Conservation (phyloP, 2,113 vertebrate species). For the Smithornis capensis region DNA sequence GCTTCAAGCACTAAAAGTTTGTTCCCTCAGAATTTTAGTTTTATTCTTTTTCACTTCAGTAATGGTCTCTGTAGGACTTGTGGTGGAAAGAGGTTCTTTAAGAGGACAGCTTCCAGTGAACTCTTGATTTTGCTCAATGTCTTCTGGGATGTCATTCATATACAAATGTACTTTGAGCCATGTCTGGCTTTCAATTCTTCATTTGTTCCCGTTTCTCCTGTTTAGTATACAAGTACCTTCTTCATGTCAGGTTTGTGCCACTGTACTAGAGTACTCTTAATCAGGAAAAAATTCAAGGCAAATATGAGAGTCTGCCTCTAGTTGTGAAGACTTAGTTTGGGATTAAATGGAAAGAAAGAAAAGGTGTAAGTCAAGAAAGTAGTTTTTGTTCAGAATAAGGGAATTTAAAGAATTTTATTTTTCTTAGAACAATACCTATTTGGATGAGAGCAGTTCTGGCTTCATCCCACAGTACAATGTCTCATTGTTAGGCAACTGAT, state of each 20-base stretch:
- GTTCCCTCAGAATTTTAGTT: neutral
- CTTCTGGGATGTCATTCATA: neutral
- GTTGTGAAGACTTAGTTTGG: neutral
- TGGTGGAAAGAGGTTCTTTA: neutral
- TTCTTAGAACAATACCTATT: neutral
- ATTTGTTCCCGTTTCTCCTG: neutral
- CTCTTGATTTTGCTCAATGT: neutral
- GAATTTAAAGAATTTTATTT: neutral
- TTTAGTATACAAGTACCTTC: neutral
- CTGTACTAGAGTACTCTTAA: neutral
- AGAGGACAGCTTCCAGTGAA: neutral
- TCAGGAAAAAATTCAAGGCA: neutral
- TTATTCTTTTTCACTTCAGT: neutral
- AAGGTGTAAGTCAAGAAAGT: neutral
- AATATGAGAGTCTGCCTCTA: neutral
- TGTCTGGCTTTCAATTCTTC: neutral
- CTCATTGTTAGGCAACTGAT: neutral
- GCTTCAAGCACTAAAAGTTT: neutral
- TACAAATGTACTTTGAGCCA: neutral
- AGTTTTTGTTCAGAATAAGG: neutral
- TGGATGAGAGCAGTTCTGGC: neutral
- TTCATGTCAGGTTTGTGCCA: neutral
- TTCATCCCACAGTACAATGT: neutral
- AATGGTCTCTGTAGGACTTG: neutral
- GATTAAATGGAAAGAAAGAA: neutral